phyloP scores from a whole-genome alignment of 2,113 vertebrate species.

The Takifugu bimaculatus region DNA sequence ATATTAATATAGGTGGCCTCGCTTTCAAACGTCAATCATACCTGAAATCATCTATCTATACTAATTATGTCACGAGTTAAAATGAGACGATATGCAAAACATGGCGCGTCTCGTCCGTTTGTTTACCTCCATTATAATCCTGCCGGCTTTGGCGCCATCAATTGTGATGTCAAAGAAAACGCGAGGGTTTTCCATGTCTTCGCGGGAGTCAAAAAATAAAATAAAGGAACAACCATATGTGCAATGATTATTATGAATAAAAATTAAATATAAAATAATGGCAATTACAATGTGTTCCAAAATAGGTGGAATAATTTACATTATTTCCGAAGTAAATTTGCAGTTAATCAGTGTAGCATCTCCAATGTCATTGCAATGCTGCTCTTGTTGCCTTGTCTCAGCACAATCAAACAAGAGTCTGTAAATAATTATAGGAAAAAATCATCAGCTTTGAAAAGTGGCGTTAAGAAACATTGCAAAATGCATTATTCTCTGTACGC shows the following conservation, averaged over 20 bases:
- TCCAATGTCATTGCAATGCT: conserved; percentile 44
- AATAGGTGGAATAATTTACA: conserved; percentile 76
- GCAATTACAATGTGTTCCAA: conserved; percentile 74
- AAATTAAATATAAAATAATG: conserved; percentile 73
- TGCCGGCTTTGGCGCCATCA: conserved; percentile 50
- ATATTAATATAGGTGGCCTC: neutral
- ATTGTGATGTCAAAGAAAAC: conserved; percentile 78
- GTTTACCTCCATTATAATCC: conserved; percentile 79
- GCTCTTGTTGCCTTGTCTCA: conserved; percentile 26
- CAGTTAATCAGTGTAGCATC: conserved; percentile 47
- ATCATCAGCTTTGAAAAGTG: conserved; percentile 39
- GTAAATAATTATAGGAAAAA: conserved; percentile 35
- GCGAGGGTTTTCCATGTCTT: conserved; percentile 67
- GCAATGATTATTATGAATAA: conserved; percentile 62
- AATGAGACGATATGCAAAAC: neutral
- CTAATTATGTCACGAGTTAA: neutral
- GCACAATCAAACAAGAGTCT: conserved; percentile 19
- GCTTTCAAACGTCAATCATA: neutral
- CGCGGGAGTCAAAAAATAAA: no score
- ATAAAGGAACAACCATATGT: conserved; percentile 40
- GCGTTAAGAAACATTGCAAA: conserved; percentile 35
- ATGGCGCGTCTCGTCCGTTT: neutral
- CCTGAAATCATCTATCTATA: no score
- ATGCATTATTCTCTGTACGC: conserved; percentile 20
- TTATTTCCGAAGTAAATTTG: conserved; percentile 69